Percentiles rank a stretch among this genome's conserved stretches.
Conservation (phyloP, 2,797 vertebrate species). For the Malurus splendens region DNA sequence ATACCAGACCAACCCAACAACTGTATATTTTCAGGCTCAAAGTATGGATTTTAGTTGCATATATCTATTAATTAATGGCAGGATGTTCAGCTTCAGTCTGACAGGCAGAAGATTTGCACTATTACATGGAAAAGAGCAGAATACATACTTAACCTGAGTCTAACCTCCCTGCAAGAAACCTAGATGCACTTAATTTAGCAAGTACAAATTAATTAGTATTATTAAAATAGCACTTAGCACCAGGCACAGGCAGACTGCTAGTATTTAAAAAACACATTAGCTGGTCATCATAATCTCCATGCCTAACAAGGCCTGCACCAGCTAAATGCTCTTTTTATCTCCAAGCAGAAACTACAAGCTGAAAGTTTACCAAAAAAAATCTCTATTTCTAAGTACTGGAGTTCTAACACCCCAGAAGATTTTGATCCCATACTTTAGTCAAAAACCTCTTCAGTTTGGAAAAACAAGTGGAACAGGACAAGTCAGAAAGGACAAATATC, state of each 20-base stretch:
- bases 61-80: background rate
- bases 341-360: background rate
- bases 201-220: slow-evolving; percentile 29
- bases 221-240: slow-evolving; percentile 37
- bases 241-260: background rate
- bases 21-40: background rate
- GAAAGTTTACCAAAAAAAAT: background rate
- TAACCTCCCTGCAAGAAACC: background rate
- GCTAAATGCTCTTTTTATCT: background rate
- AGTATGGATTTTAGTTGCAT: background rate
- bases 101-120: background rate
- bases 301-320: background rate
- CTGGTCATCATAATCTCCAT: background rate
- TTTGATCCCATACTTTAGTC: background rate
- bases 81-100: background rate
- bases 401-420: background rate
- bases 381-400: background rate
- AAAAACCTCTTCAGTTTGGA: background rate
- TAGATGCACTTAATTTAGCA: background rate
- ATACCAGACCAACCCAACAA: background rate
- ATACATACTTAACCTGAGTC: background rate
- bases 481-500: background rate
- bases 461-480: background rate
- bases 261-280: slow-evolving; percentile 4
- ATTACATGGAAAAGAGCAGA: background rate